Evolutionary conservation across 2,113 vertebrate species (phyloP), one percentile per base, ranked within the genome.

Genomic region (Sarotherodon lohbergeri): DNA sequence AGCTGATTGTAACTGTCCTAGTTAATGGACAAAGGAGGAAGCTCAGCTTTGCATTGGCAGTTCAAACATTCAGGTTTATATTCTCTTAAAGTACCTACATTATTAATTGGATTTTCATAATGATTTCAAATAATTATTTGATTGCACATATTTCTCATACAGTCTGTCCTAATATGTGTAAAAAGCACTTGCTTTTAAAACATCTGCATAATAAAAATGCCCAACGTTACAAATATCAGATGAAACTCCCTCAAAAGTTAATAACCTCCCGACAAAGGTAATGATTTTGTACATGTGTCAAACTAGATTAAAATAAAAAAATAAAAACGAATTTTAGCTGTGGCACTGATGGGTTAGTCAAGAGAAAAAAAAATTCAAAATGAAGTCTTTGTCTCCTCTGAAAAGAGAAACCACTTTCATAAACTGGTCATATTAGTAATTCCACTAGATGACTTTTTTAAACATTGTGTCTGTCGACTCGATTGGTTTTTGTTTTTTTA

Each of bases 401-500:
- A 73, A 73, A 73, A 24, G 41, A 73, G 22, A 73, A 73, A 16
- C 8, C 68, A 16, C 66, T 73, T 73, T 14, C 17, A 32, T 27
- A n/a, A 78, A n/a, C 17, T 5, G 73, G 46, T 19, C 27, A 50
- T 7, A 32, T 7, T 32, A 29, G 43, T 76, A 29, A 76, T 0
- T 59, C 56, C 56, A 59, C 13, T 29, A 29, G 14, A 73, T 7
- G 9, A 0, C 59, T 46, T 7, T 76, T 76, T 76, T 11, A 48
- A 46, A 46, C 39, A 27, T 46, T 27, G 24, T 29, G 24, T 76
- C 4, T 32, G 6, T 55, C 7, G 1, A 29, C 16, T 12, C 1
- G 9, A 19, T 43, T 41, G 0, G 0, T 0, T 2, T 48, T 29
- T 43, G 19, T 91, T 94, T 32, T 46, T 90, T 94, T 86, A 98